These are phyloP conservation scores for Catharus ustulatus DNA, from an alignment of 2,797 vertebrate species.

Conservation along the genomic window DNA sequence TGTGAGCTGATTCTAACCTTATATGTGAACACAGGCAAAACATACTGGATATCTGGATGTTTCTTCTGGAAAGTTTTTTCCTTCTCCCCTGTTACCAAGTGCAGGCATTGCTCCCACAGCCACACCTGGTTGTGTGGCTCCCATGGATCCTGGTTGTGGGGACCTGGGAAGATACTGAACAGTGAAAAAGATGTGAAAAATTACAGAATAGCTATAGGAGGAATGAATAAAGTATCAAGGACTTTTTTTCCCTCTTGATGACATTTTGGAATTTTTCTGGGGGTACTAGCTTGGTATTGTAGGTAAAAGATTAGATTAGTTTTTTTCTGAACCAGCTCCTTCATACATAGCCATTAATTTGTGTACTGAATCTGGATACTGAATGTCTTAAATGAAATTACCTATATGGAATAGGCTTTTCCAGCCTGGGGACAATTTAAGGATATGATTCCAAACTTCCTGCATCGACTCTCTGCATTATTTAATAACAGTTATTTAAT, in stretches of 20 bases:
- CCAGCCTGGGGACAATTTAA: neutral
- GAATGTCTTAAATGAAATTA: neutral
- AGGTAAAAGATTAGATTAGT: neutral
- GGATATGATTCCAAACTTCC: constrained; percentile 1
- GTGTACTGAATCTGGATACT: neutral
- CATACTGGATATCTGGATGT: neutral
- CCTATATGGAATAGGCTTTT: neutral
- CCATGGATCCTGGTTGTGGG: neutral
- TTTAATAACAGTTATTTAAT: constrained; percentile 30
- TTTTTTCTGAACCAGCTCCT: neutral
- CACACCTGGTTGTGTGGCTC: neutral
- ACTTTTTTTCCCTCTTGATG: neutral
- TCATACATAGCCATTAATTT: constrained; percentile 19
- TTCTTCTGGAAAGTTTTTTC: neutral
- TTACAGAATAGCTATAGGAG: neutral
- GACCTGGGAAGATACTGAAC: neutral
- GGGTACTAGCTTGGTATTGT: neutral
- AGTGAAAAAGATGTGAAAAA: neutral
- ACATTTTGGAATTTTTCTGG: neutral
- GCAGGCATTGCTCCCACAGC: fast-evolving
- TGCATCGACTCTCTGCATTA: neutral
- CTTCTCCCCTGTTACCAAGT: neutral
- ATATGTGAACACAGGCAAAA: neutral
- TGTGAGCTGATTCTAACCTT: neutral
- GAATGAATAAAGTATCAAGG: neutral